Evolutionary conservation across 2,113 vertebrate species (phyloP), one percentile per base, ranked within the genome.

Genomic region (Nerophis lumbriciformis): DNA sequence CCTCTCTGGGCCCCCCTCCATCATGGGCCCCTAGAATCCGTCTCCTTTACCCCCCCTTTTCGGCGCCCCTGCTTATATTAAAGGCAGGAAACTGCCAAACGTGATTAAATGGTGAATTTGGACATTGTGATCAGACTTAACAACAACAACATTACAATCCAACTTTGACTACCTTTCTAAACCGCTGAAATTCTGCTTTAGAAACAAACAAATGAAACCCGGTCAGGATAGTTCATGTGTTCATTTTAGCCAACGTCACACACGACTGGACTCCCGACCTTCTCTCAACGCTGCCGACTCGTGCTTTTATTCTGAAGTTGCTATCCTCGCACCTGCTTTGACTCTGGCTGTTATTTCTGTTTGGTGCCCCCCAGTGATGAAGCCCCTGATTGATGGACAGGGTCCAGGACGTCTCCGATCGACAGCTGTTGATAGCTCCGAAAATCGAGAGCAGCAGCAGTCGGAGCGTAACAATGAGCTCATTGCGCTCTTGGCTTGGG

Each of bases 371-470:
- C 37, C 73, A 87, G 88, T 82, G 87, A 88, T 85, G 77, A 81
- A 73, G 77, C 65, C 72, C 84, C 73, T 89, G 88, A 91, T 89
- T 89, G 89, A 90, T 91, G 90, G 91, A 90, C 69, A 69, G 54
- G 65, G 77, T 89, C 90, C 90, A 92, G 88, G 88, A 90, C 89
- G 88, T 89, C 88, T 90, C 87, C 87, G 82, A 91, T 90, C 87
- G 87, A 90, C 90, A 91, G 91, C 90, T 91, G 90, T 90, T 90
- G 91, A 90, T 91, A 88, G 89, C 89, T 90, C 83, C 85, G 84
- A 87, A 28, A 90, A 90, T 88, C 84, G 85, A 88, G 85, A 84
- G 82, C 83, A 83, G 82, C 83, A 83, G 84, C 89, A 87, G 87
- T 88, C 89, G 81, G 84, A 90, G 89, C 87, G 87, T 88, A 90